Percentiles rank a stretch among this genome's conserved stretches.
phyloP scores from a whole-genome alignment of 2,888 invertebrate species.

The Pardosa pseudoannulata region DNA sequence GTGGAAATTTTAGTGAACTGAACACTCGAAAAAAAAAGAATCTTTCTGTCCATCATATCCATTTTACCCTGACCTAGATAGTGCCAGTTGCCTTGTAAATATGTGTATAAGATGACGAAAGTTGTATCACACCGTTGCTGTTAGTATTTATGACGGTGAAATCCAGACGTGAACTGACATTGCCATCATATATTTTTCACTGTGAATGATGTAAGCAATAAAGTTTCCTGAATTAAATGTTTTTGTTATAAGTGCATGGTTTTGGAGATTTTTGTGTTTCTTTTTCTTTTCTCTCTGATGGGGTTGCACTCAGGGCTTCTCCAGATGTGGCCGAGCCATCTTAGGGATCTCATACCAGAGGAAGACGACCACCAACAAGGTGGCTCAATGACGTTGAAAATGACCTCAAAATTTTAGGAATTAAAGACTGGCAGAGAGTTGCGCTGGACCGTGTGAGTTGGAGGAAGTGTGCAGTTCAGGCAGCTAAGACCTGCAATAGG shows the following conservation, averaged over 20 bases:
- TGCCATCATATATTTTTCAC: conserved; percentile 73
- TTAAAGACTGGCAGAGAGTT: no score
- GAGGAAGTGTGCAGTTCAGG: no score
- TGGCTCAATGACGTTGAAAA: no score
- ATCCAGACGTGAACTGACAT: conserved; percentile 68
- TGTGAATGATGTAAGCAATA: conserved; percentile 73
- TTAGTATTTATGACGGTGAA: conserved; percentile 71
- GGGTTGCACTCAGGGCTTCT: not conserved
- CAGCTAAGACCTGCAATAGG: no score
- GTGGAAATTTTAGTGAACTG: conserved; percentile 34
- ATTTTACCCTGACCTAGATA: conserved; percentile 48
- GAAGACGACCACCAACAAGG: no score
- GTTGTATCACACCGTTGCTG: conserved; percentile 63
- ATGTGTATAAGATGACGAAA: conserved; percentile 66
- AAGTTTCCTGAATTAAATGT: conserved; percentile 73
- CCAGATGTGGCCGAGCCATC: no score
- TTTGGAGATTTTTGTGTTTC: not conserved
- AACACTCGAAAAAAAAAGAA: conserved; percentile 10
- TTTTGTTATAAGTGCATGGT: conserved; percentile 61
- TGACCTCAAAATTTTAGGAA: no score
- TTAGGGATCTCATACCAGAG: no score
- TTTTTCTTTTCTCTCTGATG: not conserved
- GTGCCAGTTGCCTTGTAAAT: conserved; percentile 72
- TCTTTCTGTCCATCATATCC: conserved; percentile 65
- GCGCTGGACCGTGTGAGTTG: no score